phyloP scores from a whole-genome alignment of 2,113 vertebrate species.

The Thymallus thymallus region DNA sequence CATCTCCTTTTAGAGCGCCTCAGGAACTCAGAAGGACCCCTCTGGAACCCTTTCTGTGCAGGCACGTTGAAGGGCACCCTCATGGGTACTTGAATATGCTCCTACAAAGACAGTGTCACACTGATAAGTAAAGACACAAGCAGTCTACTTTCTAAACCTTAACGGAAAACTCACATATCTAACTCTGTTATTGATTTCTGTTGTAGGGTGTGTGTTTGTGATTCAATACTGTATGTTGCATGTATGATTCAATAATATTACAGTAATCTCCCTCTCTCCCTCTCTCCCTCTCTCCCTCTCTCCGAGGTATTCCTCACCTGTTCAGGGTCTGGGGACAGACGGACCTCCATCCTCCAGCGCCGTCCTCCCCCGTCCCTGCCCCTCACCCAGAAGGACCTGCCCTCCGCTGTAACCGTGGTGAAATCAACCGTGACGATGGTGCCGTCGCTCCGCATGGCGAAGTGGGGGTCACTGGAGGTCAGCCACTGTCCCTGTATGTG shows the following conservation, averaged over 20 bases:
- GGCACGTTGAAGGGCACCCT: constrained; percentile 1
- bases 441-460: constrained; percentile 41
- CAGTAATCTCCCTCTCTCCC: neutral
- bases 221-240: neutral
- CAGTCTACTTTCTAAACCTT: neutral
- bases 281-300: neutral
- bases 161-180: neutral
- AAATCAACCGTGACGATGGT: constrained; percentile 16
- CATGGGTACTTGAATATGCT: neutral
- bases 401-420: constrained; percentile 10
- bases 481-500: constrained; percentile 2
- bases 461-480: constrained; percentile 43
- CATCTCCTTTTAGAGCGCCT: constrained; percentile 73
- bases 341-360: constrained; percentile 65
- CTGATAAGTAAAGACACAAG: neutral
- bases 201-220: neutral
- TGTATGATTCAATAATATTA: too few species aligned
- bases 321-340: constrained; percentile 44
- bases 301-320: constrained; percentile 58
- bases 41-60: neutral
- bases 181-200: neutral
- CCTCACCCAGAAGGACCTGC: constrained; percentile 67
- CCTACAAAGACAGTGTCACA: neutral
- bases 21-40: neutral
- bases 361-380: constrained; percentile 54